Percentiles rank a stretch among this genome's conserved stretches.
These are phyloP conservation scores for Aplysina aerophoba DNA, from an alignment of 37 sponge, comb jelly and placozoan genomes.

Conservation along the genomic window DNA sequence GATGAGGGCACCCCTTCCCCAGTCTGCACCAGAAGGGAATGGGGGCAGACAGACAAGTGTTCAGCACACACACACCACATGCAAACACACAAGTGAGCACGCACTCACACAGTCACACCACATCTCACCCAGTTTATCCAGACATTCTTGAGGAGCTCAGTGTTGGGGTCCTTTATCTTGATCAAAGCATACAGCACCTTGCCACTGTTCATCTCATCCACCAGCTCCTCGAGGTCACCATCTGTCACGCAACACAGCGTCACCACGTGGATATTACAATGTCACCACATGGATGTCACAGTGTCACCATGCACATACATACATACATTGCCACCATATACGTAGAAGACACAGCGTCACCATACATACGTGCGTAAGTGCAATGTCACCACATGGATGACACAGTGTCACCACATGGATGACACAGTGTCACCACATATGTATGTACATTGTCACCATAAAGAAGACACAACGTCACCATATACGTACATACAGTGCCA, in stretches of 20 bases:
- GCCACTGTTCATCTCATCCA: constrained; percentile 82
- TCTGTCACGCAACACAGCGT: constrained; percentile 36
- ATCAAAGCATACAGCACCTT: constrained; percentile 85
- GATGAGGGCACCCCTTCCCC: constrained; percentile 86
- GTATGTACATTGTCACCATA: too few species aligned
- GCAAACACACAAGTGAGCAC: not conserved
- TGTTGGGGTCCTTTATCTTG: constrained; percentile 86
- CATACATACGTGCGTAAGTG: too few species aligned
- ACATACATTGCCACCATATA: too few species aligned
- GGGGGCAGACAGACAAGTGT: not conserved
- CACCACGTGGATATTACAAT: too few species aligned
- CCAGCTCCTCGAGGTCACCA: constrained; percentile 82
- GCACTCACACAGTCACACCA: not conserved
- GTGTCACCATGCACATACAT: too few species aligned
- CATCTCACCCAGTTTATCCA: constrained; percentile 84
- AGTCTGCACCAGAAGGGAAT: constrained; percentile 32
- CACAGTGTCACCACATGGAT: too few species aligned
- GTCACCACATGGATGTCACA: too few species aligned
- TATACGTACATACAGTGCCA: too few species aligned
- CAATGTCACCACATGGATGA: too few species aligned
- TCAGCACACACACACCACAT: constrained; percentile 29
- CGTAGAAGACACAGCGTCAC: too few species aligned
- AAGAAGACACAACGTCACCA: too few species aligned
- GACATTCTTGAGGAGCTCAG: constrained; percentile 80
- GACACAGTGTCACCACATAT: too few species aligned